These are phyloP conservation scores for Melanaphis sacchari DNA, from an alignment of 1,140 invertebrate species.

Conservation along the genomic window DNA sequence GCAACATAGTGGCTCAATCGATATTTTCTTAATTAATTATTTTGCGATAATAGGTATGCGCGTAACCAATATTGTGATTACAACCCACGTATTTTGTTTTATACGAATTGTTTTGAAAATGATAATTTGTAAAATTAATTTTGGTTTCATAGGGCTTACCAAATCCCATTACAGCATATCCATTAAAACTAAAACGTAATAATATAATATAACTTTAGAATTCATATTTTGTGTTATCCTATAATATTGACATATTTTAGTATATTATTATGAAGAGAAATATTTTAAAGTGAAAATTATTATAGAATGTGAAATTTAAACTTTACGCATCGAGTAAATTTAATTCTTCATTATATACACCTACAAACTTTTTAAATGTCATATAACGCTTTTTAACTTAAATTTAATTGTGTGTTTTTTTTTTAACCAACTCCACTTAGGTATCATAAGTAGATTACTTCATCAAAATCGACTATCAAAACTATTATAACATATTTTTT, in stretches of 20 bases:
- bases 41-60: too few relatives aligned
- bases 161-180: not conserved
- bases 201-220: not conserved
- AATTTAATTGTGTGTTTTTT: not conserved
- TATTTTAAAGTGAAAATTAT: not conserved
- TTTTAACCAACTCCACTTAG: not conserved
- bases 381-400: not conserved
- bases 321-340: not conserved
- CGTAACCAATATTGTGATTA: too few relatives aligned
- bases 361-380: not conserved
- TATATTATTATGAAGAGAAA: not conserved
- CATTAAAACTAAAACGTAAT: not conserved
- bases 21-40: too few relatives aligned
- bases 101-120: not conserved
- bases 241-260: not conserved
- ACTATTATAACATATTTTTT: not conserved
- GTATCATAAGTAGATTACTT: not conserved
- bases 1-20: too few relatives aligned
- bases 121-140: constrained; percentile 7
- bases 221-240: not conserved
- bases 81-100: too few relatives aligned
- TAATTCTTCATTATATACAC: not conserved
- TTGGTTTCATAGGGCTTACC: not conserved
- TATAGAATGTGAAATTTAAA: not conserved
- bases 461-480: not conserved